Evolutionary conservation across 1,140 invertebrate species (phyloP).

Genomic region (Aphelinus certus): DNA sequence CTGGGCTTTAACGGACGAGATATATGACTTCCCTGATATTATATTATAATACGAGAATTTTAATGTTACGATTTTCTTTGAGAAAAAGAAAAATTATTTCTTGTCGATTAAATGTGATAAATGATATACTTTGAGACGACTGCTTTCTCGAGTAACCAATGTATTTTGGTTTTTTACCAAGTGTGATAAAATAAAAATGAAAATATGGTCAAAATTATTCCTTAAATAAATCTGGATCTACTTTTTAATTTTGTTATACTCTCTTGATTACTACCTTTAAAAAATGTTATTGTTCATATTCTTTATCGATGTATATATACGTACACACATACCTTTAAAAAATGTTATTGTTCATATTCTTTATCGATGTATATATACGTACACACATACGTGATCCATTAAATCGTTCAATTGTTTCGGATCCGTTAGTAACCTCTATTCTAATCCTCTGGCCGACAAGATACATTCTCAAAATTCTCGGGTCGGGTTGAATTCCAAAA

Average conservation of each 20-base stretch:
- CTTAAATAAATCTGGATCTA: background rate
- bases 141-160: background rate
- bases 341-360: background rate
- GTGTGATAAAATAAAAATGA: constrained; percentile 20
- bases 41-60: background rate
- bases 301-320: background rate
- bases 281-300: background rate
- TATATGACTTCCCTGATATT: background rate
- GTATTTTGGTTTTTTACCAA: constrained; percentile 31
- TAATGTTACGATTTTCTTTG: background rate
- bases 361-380: background rate
- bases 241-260: background rate
- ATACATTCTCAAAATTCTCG: background rate
- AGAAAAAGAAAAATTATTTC: background rate
- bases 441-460: background rate
- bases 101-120: constrained; percentile 31
- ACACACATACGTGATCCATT: background rate
- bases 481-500: constrained; percentile 8
- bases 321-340: background rate
- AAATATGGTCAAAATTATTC: background rate
- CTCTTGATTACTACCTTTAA: background rate
- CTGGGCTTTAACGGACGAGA: constrained; percentile 3
- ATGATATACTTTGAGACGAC: background rate
- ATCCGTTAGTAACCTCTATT: constrained; percentile 16
- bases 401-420: constrained; percentile 18